Evolutionary conservation across 2,888 invertebrate genomes (phyloP).

Genomic region (Baccha elongata): DNA sequence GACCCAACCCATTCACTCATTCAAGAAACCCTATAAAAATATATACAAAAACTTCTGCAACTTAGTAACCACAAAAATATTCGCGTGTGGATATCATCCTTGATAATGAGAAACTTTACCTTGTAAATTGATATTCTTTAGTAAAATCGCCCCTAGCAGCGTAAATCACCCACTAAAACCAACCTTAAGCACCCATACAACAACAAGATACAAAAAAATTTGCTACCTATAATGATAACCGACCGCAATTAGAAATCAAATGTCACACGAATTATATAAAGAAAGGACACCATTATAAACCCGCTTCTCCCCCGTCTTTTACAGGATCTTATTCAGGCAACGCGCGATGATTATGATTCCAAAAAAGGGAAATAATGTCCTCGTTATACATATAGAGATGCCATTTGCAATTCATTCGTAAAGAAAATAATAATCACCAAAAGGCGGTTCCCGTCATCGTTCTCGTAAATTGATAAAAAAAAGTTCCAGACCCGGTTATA

Average conservation of each 20-base stretch:
- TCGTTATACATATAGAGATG: constrained; percentile 72
- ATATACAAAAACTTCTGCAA: constrained; percentile 24
- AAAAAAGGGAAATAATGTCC: constrained; percentile 66
- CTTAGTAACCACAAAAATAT: constrained; percentile 35
- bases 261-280: constrained; percentile 61
- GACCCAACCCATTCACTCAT: constrained; percentile 1
- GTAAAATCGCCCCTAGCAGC: constrained; percentile 29
- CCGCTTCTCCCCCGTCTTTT: constrained; percentile 1
- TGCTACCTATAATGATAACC: constrained; percentile 35
- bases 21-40: background rate
- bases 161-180: constrained; percentile 49
- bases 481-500: constrained; percentile 20
- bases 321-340: constrained; percentile 2
- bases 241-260: constrained; percentile 69
- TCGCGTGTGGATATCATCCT: constrained; percentile 41
- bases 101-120: constrained; percentile 30
- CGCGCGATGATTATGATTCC: constrained; percentile 54
- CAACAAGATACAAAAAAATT: background rate
- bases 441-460: constrained; percentile 70
- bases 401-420: constrained; percentile 72
- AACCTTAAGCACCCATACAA: constrained; percentile 14
- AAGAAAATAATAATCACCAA: constrained; percentile 67
- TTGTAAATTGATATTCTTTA: constrained; percentile 63
- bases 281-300: constrained; percentile 34
- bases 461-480: constrained; percentile 71